Evolutionary conservation across 2,888 invertebrate species (phyloP).

Genomic region (Cyaniris semiargus): DNA sequence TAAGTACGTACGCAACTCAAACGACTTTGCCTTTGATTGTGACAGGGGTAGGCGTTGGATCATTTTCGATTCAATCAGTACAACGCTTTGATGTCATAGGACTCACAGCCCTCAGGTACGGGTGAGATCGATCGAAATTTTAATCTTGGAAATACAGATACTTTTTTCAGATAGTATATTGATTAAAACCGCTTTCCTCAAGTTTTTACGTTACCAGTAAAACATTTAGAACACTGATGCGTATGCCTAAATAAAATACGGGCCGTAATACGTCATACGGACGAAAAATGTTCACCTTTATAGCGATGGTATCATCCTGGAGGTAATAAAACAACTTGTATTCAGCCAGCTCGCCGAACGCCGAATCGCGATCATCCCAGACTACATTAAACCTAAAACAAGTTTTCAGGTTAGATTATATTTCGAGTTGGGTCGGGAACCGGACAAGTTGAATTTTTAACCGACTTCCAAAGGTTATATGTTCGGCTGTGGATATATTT

Average conservation of each 20-base stretch:
- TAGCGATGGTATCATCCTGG: slow-evolving; percentile 89
- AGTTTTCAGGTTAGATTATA: slow-evolving; percentile 20
- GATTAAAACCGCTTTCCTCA: too few species aligned
- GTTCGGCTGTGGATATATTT: too few species aligned
- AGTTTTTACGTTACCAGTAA: background rate
- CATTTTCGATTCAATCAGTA: slow-evolving; percentile 57
- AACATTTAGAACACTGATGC: background rate
- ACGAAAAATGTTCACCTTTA: slow-evolving; percentile 70
- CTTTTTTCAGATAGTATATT: too few species aligned
- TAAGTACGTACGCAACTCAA: background rate
- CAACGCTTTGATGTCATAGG: slow-evolving; percentile 55
- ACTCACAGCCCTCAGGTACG: too few species aligned
- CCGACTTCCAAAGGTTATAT: too few species aligned
- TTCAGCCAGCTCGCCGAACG: slow-evolving; percentile 79
- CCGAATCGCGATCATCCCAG: slow-evolving; percentile 83
- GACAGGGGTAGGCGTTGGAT: slow-evolving; percentile 50
- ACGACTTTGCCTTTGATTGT: slow-evolving; percentile 46
- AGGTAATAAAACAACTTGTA: slow-evolving; percentile 89
- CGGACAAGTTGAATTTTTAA: background rate
- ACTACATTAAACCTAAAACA: slow-evolving; percentile 82
- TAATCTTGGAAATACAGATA: too few species aligned
- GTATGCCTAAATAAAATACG: background rate
- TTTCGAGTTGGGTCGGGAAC: background rate
- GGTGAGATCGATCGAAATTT: background rate
- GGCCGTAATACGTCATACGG: slow-evolving; percentile 46